A percentile compares a stretch with the other conserved stretches of the same genome.
These are phyloP conservation scores for Paratilapia polleni DNA, from an alignment of 2,113 vertebrate species.

Conservation along the genomic window DNA sequence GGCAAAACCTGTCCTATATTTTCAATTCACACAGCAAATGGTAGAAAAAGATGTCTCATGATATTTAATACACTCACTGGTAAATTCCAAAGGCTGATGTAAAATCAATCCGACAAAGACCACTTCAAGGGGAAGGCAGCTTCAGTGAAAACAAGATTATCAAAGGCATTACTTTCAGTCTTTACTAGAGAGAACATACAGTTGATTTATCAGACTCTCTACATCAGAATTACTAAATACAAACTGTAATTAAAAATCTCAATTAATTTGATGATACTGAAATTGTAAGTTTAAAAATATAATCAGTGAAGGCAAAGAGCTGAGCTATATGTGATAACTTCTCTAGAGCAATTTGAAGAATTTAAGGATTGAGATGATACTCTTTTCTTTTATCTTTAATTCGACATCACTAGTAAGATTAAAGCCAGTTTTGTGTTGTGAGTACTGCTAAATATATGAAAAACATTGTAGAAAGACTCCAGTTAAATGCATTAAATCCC, in stretches of 20 bases:
- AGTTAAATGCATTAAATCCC: too few species aligned
- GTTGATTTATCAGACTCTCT: background rate
- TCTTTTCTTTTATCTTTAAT: background rate
- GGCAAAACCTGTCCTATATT: background rate
- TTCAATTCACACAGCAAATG: background rate
- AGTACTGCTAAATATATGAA: too few species aligned
- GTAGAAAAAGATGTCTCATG: background rate
- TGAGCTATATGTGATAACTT: background rate
- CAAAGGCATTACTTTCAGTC: slow-evolving; percentile 14
- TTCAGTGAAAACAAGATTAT: slow-evolving; percentile 38
- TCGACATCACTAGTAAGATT: background rate
- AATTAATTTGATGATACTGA: background rate
- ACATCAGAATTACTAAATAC: background rate
- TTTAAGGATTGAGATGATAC: background rate
- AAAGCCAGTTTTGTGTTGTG: background rate
- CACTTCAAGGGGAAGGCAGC: slow-evolving; percentile 11
- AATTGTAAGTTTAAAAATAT: too few species aligned
- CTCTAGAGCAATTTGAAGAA: background rate
- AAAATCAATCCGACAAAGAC: slow-evolving; percentile 28
- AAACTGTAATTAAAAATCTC: background rate
- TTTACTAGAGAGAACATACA: background rate
- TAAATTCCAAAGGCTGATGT: slow-evolving; percentile 21
- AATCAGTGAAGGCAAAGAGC: too few species aligned
- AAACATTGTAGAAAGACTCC: too few species aligned
- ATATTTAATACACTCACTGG: background rate